Percentiles rank a stretch among this genome's conserved stretches.
phyloP scores from a whole-genome alignment of 2,888 invertebrate species.

The Cyaniris semiargus region DNA sequence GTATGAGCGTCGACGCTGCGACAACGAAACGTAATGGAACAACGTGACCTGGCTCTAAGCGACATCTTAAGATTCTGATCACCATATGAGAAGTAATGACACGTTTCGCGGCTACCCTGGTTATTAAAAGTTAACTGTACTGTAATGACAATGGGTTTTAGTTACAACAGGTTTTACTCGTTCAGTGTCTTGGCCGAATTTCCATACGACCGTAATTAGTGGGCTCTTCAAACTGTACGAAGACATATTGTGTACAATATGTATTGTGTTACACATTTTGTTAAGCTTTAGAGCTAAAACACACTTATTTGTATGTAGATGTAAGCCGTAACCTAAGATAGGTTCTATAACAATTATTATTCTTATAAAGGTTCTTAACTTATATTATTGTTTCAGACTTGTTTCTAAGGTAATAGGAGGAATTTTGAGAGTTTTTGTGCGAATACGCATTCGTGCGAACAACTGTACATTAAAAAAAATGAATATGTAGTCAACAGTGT shows the following conservation, averaged over 20 bases:
- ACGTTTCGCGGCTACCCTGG: background rate
- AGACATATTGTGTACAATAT: background rate
- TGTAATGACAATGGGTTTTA: constrained; percentile 13
- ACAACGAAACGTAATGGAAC: too few species aligned
- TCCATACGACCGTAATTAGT: constrained; percentile 5
- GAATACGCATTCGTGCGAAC: too few species aligned
- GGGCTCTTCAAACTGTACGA: constrained; percentile 3
- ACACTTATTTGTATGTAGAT: background rate
- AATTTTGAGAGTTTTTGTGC: too few species aligned
- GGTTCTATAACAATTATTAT: background rate
- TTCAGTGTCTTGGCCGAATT: constrained; percentile 28
- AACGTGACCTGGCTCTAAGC: background rate
- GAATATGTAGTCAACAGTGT: too few species aligned
- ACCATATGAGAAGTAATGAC: background rate
- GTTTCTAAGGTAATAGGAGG: too few species aligned
- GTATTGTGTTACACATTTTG: constrained; percentile 17
- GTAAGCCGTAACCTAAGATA: background rate
- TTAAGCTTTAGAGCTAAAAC: background rate
- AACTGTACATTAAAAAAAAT: too few species aligned
- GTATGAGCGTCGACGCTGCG: too few species aligned
- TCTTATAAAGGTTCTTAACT: too few species aligned
- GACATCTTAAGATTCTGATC: background rate
- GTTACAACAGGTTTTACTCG: constrained; percentile 23
- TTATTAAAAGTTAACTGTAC: constrained; percentile 24
- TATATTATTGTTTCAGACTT: too few species aligned